phyloP scores from a whole-genome alignment of 2,113 vertebrate genomes.

The Lipophrys pholis region DNA sequence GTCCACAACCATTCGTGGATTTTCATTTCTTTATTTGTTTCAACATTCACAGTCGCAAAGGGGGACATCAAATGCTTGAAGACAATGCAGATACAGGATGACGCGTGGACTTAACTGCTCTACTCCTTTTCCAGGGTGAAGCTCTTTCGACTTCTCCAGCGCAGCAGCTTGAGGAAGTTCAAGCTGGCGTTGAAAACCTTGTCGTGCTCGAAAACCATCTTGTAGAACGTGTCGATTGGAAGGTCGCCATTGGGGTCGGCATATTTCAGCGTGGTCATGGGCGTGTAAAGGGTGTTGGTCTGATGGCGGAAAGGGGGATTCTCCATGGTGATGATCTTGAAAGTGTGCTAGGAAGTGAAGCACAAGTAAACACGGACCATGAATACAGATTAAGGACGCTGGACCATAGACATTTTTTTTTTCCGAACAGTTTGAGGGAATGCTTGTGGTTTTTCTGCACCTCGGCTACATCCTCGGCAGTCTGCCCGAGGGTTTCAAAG shows the following conservation, averaged over 20 bases:
- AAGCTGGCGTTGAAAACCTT: slow-evolving; percentile 90
- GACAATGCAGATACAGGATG: background rate
- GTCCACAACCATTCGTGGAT: background rate
- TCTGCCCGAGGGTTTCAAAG: slow-evolving; percentile 87
- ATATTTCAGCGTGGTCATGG: slow-evolving; percentile 90
- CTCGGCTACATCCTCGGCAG: slow-evolving; percentile 87
- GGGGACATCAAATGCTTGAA: background rate
- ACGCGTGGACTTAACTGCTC: slow-evolving; percentile 21
- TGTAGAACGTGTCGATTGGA: slow-evolving; percentile 90
- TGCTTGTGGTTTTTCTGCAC: slow-evolving; percentile 58
- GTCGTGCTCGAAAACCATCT: slow-evolving; percentile 90
- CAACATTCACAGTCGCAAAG: background rate
- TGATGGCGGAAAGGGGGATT: slow-evolving; percentile 90
- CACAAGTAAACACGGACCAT: no score
- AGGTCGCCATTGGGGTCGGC: slow-evolving; percentile 88
- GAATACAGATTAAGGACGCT: no score
- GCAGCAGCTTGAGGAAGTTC: slow-evolving; percentile 88
- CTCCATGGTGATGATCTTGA: slow-evolving; percentile 86
- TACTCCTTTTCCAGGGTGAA: slow-evolving; percentile 81
- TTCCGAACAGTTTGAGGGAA: no score
- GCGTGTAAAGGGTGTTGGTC: slow-evolving; percentile 88
- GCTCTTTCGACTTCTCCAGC: slow-evolving; percentile 88
- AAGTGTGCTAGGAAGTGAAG: slow-evolving; percentile 82
- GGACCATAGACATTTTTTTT: no score
- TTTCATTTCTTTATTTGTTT: background rate